A percentile compares a stretch with the other conserved stretches of the same genome.
These are phyloP conservation scores for Epirrita christyi DNA, from an alignment of 2,888 invertebrate species.

Conservation along the genomic window DNA sequence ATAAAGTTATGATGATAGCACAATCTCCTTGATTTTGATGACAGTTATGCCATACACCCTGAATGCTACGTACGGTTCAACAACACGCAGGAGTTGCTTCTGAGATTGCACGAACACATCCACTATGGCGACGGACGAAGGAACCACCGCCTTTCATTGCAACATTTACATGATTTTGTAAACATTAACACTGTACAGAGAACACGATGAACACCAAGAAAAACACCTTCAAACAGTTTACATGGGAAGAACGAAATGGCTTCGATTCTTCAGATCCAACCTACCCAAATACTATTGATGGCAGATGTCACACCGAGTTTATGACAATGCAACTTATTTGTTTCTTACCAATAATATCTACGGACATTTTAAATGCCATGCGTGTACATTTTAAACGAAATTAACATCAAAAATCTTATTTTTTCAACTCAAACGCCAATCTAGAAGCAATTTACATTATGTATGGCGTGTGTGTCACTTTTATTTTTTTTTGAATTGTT, in stretches of 20 bases:
- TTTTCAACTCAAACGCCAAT: conserved; percentile 80
- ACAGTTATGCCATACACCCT: conserved; percentile 70
- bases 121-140: conserved; percentile 78
- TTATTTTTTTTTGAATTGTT: conserved; percentile 69
- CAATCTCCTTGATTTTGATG: conserved; percentile 48
- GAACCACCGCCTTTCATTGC: conserved; percentile 55
- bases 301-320: conserved; percentile 49
- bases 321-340: conserved; percentile 43
- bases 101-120: conserved; percentile 67
- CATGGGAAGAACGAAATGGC: conserved; percentile 75
- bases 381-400: conserved; percentile 61
- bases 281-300: conserved; percentile 72
- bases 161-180: conserved; percentile 45
- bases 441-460: conserved; percentile 83
- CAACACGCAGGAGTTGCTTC: conserved; percentile 68
- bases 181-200: conserved; percentile 43
- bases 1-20: conserved; percentile 7
- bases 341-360: conserved; percentile 76
- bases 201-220: conserved; percentile 46
- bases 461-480: conserved; percentile 85
- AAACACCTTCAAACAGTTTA: conserved; percentile 58
- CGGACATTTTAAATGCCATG: conserved; percentile 78
- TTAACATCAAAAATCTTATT: conserved; percentile 70
- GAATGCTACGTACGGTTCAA: conserved; percentile 68
- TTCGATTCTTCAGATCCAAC: conserved; percentile 79